These are phyloP conservation scores for Macropis europaea DNA, from an alignment of 2,888 invertebrate genomes.

Conservation along the genomic window DNA sequence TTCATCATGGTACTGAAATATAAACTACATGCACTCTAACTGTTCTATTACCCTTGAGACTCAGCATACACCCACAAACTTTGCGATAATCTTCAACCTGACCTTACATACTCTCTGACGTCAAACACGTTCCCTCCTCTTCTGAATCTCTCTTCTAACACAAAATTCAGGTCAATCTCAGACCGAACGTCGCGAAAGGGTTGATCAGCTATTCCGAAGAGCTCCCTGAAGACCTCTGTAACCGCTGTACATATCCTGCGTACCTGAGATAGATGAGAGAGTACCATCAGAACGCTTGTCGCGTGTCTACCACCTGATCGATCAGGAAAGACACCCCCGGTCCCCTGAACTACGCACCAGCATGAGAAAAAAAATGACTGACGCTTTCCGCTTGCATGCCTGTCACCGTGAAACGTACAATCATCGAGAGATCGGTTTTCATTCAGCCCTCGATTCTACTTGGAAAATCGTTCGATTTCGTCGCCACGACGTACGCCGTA, in stretches of 20 bases:
- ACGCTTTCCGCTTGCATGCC: conserved; percentile 61
- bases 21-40: too few relatives aligned
- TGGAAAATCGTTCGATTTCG: conserved; percentile 11
- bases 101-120: too few relatives aligned
- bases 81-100: too few relatives aligned
- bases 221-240: conserved; percentile 5
- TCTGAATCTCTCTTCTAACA: too few relatives aligned
- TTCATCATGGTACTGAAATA: too few relatives aligned
- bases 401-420: conserved; percentile 43
- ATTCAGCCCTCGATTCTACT: background rate
- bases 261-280: conserved; percentile 36
- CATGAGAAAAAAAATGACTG: conserved; percentile 52
- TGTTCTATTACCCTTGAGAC: too few relatives aligned
- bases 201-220: conserved; percentile 6
- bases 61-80: too few relatives aligned
- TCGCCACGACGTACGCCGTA: conserved; percentile 26
- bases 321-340: conserved; percentile 54
- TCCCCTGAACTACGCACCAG: conserved; percentile 54
- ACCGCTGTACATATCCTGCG: conserved; percentile 49
- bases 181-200: conserved; percentile 42
- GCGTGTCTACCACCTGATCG: conserved; percentile 57
- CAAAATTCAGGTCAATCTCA: too few relatives aligned
- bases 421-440: conserved; percentile 18
- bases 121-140: too few relatives aligned
- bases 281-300: conserved; percentile 40